Evolutionary conservation across 2,888 invertebrate species (phyloP).

Genomic region (Mycalesis mineus): DNA sequence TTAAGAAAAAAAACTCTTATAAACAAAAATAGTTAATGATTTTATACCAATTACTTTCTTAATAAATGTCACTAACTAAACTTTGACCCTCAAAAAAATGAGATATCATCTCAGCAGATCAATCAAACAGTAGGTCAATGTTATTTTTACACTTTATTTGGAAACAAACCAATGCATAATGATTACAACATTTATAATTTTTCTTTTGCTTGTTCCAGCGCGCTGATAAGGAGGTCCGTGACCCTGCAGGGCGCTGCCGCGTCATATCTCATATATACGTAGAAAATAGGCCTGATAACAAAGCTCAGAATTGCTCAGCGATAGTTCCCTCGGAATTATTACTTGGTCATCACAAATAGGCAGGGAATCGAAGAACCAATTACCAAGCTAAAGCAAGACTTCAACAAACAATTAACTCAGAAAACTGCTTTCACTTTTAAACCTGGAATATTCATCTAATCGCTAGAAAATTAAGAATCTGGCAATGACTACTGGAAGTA

Average conservation of each 20-base stretch:
- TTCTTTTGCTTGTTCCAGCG: slow-evolving; percentile 9
- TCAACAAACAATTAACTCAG: too few species aligned
- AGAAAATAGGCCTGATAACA: neutral
- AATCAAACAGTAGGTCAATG: neutral
- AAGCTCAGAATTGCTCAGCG: neutral
- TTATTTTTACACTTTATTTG: neutral
- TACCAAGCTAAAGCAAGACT: too few species aligned
- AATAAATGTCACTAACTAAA: too few species aligned
- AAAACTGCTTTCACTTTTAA: too few species aligned
- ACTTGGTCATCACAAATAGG: neutral
- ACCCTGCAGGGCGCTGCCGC: slow-evolving; percentile 1
- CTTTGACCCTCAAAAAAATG: too few species aligned
- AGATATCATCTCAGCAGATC: neutral
- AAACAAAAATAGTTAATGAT: too few species aligned
- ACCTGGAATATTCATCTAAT: too few species aligned
- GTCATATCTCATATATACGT: neutral
- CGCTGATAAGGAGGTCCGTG: slow-evolving; percentile 10
- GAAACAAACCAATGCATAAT: neutral
- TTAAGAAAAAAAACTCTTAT: too few species aligned
- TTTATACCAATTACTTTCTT: too few species aligned
- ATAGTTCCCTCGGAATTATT: neutral
- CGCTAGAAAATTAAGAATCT: too few species aligned
- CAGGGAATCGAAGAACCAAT: too few species aligned
- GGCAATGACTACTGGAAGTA: too few species aligned
- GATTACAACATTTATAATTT: neutral